phyloP scores from a whole-genome alignment of 2,113 vertebrate species.

The Microcebus lehilahytsara region DNA sequence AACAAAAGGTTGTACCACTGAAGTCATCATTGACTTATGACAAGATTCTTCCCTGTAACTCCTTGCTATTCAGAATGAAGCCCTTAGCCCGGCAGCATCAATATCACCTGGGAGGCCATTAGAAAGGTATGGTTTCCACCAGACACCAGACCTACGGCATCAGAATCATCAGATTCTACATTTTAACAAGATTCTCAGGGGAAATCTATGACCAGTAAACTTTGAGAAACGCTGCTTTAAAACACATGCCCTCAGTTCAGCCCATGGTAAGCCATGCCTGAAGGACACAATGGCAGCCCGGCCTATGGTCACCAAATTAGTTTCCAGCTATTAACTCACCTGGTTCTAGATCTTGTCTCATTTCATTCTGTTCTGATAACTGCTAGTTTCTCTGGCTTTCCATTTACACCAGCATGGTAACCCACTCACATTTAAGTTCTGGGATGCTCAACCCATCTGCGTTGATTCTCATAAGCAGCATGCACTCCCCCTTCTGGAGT shows the following conservation, averaged over 20 bases:
- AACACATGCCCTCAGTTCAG: not conserved
- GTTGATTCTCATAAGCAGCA: not conserved
- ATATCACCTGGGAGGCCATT: not conserved
- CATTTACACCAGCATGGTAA: not conserved
- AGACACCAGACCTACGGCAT: not conserved
- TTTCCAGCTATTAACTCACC: not conserved
- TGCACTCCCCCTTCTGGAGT: not conserved
- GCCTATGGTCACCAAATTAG: not conserved
- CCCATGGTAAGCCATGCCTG: not conserved
- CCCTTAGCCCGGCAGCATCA: not conserved
- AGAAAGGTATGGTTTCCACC: not conserved
- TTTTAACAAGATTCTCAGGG: not conserved
- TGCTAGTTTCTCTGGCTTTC: not conserved
- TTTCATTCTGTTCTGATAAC: not conserved
- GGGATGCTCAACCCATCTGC: not conserved
- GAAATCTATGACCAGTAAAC: not conserved
- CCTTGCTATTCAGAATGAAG: not conserved
- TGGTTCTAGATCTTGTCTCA: not conserved
- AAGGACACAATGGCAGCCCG: not conserved
- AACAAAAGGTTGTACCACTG: not conserved
- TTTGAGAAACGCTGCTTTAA: conserved; percentile 2
- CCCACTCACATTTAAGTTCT: not conserved
- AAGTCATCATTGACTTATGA: not conserved
- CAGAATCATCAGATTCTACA: not conserved
- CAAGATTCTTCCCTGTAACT: not conserved